These are phyloP conservation scores for Pseudopleuronectes americanus DNA, from an alignment of 2,797 vertebrate genomes.

Conservation along the genomic window DNA sequence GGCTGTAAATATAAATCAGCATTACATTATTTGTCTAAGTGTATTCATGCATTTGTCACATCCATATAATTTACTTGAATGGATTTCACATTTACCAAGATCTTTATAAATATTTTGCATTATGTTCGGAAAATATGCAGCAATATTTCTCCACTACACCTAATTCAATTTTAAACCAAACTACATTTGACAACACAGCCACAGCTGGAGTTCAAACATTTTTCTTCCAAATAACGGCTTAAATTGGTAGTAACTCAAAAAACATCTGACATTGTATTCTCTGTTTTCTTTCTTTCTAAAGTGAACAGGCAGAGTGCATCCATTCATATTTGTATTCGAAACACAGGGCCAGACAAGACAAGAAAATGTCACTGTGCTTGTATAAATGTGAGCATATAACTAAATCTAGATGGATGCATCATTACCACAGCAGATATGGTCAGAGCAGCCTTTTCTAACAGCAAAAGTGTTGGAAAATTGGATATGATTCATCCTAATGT, in stretches of 20 bases:
- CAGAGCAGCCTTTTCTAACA: constrained; percentile 25
- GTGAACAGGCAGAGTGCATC: background rate
- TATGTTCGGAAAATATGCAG: background rate
- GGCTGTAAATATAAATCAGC: background rate
- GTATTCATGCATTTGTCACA: constrained; percentile 15
- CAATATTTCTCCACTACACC: background rate
- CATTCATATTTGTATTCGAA: background rate
- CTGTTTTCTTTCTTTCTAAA: background rate
- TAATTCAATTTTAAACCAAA: background rate
- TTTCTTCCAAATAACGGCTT: background rate
- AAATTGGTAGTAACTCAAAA: background rate
- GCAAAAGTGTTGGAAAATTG: constrained; percentile 47
- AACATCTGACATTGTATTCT: background rate
- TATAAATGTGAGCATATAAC: background rate
- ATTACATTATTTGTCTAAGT: background rate
- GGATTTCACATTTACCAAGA: background rate
- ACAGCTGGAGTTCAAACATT: background rate
- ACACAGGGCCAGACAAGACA: background rate
- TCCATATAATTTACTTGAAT: background rate
- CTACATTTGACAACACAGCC: background rate
- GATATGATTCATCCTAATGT: constrained; percentile 49
- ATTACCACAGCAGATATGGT: background rate
- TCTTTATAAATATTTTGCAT: background rate
- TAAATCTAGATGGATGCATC: background rate
- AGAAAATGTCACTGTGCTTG: background rate